Percentiles rank a stretch among this genome's conserved stretches.
phyloP scores from a whole-genome alignment of 1,140 invertebrate genomes.

The Danaus melanippus region DNA sequence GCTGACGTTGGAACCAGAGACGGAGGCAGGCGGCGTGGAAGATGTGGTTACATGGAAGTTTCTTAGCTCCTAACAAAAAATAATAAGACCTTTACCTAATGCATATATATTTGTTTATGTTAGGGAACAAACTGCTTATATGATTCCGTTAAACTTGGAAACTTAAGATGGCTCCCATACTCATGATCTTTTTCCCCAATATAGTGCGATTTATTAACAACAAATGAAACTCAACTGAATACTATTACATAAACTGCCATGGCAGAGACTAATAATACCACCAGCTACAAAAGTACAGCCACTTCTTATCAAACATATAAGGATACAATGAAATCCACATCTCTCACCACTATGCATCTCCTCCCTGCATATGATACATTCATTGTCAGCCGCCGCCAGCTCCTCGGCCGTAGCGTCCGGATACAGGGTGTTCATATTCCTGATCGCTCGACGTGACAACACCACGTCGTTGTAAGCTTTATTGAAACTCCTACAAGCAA shows the following conservation, averaged over 20 bases:
- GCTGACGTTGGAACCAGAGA: constrained; percentile 99
- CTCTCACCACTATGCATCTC: constrained; percentile 82
- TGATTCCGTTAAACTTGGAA: too few species aligned
- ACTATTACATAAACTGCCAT: too few species aligned
- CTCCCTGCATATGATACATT: constrained; percentile 99
- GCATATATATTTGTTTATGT: too few species aligned
- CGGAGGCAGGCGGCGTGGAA: constrained; percentile 98
- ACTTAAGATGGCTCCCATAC: too few species aligned
- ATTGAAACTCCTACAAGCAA: constrained; percentile 87
- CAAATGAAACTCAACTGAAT: too few species aligned
- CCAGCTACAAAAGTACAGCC: too few species aligned
- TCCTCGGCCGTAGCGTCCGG: constrained; percentile 97
- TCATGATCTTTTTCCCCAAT: too few species aligned
- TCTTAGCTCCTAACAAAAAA: constrained; percentile 86
- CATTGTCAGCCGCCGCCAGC: constrained; percentile 94
- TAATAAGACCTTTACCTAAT: too few species aligned
- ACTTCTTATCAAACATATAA: constrained; percentile 1
- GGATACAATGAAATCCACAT: constrained; percentile 9
- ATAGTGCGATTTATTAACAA: too few species aligned
- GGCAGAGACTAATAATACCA: too few species aligned
- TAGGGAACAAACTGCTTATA: too few species aligned
- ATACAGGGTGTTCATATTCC: constrained; percentile 98
- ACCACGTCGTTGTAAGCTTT: constrained; percentile 99
- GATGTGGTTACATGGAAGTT: constrained; percentile 99
- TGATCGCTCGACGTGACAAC: constrained; percentile 94